Conservation (phyloP, 2,888 invertebrate species). For the Mamestra brassicae region DNA sequence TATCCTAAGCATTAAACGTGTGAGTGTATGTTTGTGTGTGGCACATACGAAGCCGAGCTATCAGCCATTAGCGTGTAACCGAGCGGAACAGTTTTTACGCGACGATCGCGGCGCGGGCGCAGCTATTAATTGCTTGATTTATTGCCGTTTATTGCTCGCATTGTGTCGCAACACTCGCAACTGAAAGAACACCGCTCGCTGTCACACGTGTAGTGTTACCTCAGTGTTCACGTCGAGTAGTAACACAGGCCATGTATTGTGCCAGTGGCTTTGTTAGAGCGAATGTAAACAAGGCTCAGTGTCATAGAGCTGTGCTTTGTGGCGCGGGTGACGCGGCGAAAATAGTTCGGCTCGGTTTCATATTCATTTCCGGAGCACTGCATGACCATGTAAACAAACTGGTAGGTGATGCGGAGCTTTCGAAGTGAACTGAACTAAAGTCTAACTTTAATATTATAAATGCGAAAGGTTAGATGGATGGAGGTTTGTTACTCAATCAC, state of each 20-base stretch:
- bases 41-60: slow-evolving; percentile 28
- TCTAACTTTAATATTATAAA: too few species aligned
- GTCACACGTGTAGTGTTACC: not conserved
- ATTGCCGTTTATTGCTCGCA: slow-evolving; percentile 38
- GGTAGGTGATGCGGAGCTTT: not conserved
- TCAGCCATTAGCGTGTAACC: slow-evolving; percentile 49
- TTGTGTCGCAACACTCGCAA: slow-evolving; percentile 5
- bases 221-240: slow-evolving; percentile 1
- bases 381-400: not conserved
- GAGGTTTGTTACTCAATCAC: too few species aligned
- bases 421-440: not conserved
- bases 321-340: not conserved
- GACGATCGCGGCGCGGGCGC: slow-evolving; percentile 8
- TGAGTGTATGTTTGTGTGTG: not conserved
- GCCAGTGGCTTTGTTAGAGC: slow-evolving; percentile 15
- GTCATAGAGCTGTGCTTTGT: not conserved
- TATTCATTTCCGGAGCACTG: not conserved
- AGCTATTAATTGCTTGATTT: slow-evolving; percentile 67
- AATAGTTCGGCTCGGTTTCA: not conserved
- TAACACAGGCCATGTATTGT: not conserved
- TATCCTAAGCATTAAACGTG: not conserved
- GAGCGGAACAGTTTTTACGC: slow-evolving; percentile 51
- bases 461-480: too few species aligned
- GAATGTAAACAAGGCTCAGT: not conserved
- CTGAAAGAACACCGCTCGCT: not conserved